phyloP scores from a whole-genome alignment of 2,113 vertebrate genomes.

The Malurus elegans region DNA sequence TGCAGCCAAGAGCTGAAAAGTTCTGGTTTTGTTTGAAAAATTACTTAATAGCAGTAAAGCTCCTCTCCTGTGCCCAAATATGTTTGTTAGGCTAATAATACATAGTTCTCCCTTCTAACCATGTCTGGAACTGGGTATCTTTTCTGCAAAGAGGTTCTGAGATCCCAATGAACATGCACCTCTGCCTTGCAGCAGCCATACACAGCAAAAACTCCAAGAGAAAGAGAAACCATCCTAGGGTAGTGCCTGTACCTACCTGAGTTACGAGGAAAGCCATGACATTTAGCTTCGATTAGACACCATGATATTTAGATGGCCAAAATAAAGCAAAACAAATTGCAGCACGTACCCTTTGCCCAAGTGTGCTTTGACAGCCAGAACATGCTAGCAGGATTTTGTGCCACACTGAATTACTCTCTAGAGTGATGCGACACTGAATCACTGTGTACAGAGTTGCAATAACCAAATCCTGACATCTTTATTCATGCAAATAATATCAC shows the following conservation, averaged over 20 bases:
- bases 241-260: not conserved
- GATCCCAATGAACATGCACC: not conserved
- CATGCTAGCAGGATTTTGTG: not conserved
- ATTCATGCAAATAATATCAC: not conserved
- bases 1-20: not conserved
- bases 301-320: not conserved
- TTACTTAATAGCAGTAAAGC: not conserved
- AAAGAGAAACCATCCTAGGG: not conserved
- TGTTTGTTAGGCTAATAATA: not conserved
- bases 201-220: not conserved
- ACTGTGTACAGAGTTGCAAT: not conserved
- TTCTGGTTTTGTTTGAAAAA: not conserved
- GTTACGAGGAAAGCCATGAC: not conserved
- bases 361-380: not conserved
- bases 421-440: not conserved
- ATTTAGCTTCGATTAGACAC: not conserved
- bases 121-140: not conserved
- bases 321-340: not conserved
- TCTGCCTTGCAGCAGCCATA: not conserved
- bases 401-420: not conserved
- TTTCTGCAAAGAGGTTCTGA: not conserved
- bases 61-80: not conserved
- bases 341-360: accelerated
- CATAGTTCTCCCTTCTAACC: not conserved
- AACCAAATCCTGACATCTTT: not conserved